Base-by-base conservation (phyloP, 2,888 invertebrate species). In the Tipula confusa region DNA sequence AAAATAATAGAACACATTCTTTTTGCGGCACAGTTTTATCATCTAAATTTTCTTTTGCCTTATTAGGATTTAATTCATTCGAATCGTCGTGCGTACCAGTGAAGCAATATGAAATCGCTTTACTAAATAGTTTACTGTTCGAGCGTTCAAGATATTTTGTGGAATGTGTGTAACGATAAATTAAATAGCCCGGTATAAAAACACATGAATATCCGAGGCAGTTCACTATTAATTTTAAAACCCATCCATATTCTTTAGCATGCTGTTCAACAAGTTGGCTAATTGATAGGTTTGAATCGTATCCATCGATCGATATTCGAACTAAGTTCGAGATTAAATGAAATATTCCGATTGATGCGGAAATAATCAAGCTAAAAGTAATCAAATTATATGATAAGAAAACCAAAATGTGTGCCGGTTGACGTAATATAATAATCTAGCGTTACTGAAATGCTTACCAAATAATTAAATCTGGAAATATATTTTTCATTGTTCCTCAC, bases 151-250 rank as follows among this genome's bases (percentile, higher is more conserved):
- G 91, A 87, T 96, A 96, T 86, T 95, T 94, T 83, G 92, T 94
- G 87, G 92, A 93, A 85, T 93, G 92, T 29, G 96, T 92, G 89
- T 96, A 97, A 88, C 94, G 94, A 88, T 95, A 95, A 84, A 97
- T 91, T 18, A 97, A 89, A 87, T 93, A 94, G 82, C 96, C 96
- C 0, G 98, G 98, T 84, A 97, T 89, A 88, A 98, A 91, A 84
- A 98, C 91, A n/a, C 96, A 96, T 2, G 94, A 93, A 89, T 98
- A 98, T 13, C 97, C 97, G 18, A 96, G 91, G 84, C 97, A 91
- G 90, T 98, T 98, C 29, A 96, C 90, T 64, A 93, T 87, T 64
- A 98, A 91, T 85, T 95, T 93, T 86, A 96, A 91, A 18, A 96
- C 87, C 98, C 98, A 96, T 84, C 90, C 91, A 86, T 93, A 93